Percentiles rank a stretch among this genome's conserved stretches.
These are phyloP conservation scores for Vollenhovia emeryi DNA, from an alignment of 1,140 invertebrate species.

Conservation along the genomic window DNA sequence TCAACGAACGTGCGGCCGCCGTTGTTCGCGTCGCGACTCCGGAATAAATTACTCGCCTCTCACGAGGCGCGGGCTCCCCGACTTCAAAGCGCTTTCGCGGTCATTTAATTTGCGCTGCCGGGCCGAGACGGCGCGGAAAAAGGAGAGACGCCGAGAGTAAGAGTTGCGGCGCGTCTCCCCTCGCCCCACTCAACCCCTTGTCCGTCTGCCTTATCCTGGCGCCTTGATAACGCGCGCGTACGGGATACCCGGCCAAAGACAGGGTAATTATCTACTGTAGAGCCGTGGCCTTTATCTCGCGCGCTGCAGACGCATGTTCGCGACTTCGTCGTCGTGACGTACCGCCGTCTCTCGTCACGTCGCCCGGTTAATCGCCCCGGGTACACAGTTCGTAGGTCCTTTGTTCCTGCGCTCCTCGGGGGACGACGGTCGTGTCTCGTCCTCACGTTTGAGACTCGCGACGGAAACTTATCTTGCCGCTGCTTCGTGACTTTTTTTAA, in stretches of 20 bases:
- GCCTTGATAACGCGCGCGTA: conserved; percentile 46
- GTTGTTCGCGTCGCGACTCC: conserved; percentile 40
- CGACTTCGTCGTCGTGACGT: background rate
- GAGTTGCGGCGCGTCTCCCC: background rate
- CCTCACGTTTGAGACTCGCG: background rate
- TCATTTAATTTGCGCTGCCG: conserved; percentile 66
- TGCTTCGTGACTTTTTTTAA: background rate
- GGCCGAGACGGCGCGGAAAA: conserved; percentile 15
- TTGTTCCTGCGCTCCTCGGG: background rate
- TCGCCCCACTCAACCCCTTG: background rate
- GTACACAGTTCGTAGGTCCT: background rate
- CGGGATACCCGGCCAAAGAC: conserved; percentile 43
- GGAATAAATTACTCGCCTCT: conserved; percentile 67
- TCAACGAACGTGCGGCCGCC: conserved; percentile 60
- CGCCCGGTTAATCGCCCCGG: conserved; percentile 11
- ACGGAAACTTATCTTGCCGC: background rate
- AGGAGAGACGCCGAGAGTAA: conserved; percentile 7
- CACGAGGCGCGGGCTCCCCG: conserved; percentile 16
- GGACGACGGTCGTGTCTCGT: background rate
- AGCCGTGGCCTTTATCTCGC: conserved; percentile 60
- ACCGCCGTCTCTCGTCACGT: conserved; percentile 25
- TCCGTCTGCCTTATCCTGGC: conserved; percentile 21
- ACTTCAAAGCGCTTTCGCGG: conserved; percentile 65
- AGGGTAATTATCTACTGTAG: conserved; percentile 66
- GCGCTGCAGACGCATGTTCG: conserved; percentile 44